Conservation (phyloP, 2,888 invertebrate species). For the Endomychus coccineus region DNA sequence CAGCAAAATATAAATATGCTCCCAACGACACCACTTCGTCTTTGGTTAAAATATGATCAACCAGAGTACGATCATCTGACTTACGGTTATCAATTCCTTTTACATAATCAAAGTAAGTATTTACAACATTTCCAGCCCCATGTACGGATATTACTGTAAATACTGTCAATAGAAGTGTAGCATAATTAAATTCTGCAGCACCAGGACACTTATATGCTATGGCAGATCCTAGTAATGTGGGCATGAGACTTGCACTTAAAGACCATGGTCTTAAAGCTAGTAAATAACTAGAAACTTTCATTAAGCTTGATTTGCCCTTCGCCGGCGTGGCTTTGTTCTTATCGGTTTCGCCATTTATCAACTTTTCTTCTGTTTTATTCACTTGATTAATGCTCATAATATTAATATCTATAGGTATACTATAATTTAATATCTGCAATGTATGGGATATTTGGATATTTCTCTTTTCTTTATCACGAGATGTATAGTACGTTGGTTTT, state of each 20-base stretch:
- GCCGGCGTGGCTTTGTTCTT: no score
- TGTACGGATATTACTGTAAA: slow-evolving; percentile 87
- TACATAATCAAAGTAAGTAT: slow-evolving; percentile 92
- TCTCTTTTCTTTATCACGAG: no score
- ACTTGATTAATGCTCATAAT: no score
- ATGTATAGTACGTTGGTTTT: no score
- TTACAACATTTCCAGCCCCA: slow-evolving; percentile 93
- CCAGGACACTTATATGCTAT: slow-evolving; percentile 78
- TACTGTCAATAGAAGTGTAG: slow-evolving; percentile 71
- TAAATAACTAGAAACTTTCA: slow-evolving; percentile 85
- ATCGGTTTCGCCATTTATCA: no score
- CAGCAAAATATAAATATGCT: slow-evolving; percentile 78
- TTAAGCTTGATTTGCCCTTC: slow-evolving; percentile 49
- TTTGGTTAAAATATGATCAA: slow-evolving; percentile 82
- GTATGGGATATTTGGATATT: no score
- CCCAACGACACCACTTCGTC: slow-evolving; percentile 76
- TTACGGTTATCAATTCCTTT: slow-evolving; percentile 91
- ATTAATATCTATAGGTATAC: no score
- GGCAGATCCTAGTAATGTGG: slow-evolving; percentile 82
- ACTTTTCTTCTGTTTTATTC: no score
- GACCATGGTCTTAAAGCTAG: slow-evolving; percentile 91
- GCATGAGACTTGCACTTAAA: slow-evolving; percentile 82
- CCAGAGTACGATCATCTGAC: slow-evolving; percentile 89
- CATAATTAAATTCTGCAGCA: slow-evolving; percentile 67
- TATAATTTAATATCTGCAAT: no score